Percentiles rank a stretch among this genome's conserved stretches.
Conservation (phyloP, 2,888 invertebrate species). For the Seira sanloemensis region DNA sequence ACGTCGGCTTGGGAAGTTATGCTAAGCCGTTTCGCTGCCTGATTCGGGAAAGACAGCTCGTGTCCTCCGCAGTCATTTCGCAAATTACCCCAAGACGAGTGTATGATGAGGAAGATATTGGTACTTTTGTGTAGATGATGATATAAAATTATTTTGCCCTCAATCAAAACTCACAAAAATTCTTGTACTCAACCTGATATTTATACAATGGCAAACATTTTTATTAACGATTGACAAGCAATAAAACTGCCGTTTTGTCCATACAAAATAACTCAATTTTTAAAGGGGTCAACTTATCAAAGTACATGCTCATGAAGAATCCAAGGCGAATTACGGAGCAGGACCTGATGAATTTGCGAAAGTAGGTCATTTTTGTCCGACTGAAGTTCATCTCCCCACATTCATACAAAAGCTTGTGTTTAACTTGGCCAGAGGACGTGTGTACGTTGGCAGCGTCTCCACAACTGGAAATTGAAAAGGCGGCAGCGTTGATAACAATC, state of each 20-base stretch:
- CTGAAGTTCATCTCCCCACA: not conserved
- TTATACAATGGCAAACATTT: too few relatives aligned
- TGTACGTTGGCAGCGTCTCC: not conserved
- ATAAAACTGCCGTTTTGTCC: not conserved
- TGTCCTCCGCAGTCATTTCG: slow-evolving; percentile 34
- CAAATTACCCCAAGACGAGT: not conserved
- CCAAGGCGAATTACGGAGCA: not conserved
- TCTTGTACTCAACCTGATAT: too few relatives aligned
- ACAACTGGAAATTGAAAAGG: not conserved
- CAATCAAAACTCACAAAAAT: not conserved
- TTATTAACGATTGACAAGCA: not conserved
- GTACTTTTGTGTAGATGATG: slow-evolving; percentile 21
- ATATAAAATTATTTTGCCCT: not conserved
- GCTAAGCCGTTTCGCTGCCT: slow-evolving; percentile 57
- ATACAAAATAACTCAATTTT: not conserved
- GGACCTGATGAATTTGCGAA: not conserved
- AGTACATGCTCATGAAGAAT: not conserved
- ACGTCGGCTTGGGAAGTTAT: slow-evolving; percentile 63
- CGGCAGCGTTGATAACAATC: not conserved
- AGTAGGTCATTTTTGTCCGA: not conserved
- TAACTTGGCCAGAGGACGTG: not conserved
- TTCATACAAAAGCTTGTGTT: not conserved
- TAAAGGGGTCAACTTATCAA: not conserved
- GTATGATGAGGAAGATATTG: slow-evolving; percentile 3
- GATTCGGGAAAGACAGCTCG: slow-evolving; percentile 45